Conservation (phyloP, 2,888 invertebrate species). For the Sinodicranocentrus sp. region DNA sequence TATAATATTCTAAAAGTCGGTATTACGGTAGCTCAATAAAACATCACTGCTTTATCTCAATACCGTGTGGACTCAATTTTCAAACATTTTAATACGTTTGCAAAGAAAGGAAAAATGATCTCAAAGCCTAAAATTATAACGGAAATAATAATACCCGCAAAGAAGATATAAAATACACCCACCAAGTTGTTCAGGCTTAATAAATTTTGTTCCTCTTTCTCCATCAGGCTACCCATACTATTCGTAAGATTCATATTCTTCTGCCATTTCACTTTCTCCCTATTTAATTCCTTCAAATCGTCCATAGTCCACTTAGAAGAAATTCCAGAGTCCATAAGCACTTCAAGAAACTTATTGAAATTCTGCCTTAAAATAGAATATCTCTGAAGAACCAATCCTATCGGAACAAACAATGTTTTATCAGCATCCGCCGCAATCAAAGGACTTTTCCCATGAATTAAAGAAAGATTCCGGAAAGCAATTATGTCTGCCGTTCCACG, state of each 20-base stretch:
- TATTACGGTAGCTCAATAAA: no score
- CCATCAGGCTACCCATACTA: no score
- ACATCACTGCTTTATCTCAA: no score
- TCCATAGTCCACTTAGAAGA: constrained; percentile 37
- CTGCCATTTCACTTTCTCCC: constrained; percentile 34
- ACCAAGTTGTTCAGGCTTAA: no score
- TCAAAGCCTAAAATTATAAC: no score
- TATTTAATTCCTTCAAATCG: constrained; percentile 39
- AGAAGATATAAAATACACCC: constrained; percentile 46
- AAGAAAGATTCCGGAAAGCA: constrained; percentile 39
- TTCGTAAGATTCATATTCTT: constrained; percentile 15
- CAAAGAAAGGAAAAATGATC: no score
- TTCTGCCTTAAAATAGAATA: constrained; percentile 38
- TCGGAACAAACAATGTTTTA: constrained; percentile 15
- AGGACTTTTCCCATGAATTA: constrained; percentile 42
- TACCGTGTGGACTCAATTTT: no score
- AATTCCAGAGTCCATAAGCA: constrained; percentile 51
- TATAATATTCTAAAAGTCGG: no score
- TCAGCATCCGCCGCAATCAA: constrained; percentile 9
- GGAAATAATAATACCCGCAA: no score
- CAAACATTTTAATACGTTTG: no score
- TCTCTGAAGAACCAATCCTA: constrained; percentile 47
- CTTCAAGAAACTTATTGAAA: constrained; percentile 43
- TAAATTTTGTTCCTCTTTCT: no score
- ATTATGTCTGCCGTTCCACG: constrained; percentile 39